A percentile compares a stretch with the other conserved stretches of the same genome.
phyloP scores from a whole-genome alignment of 1,140 invertebrate genomes.

The Contarinia nasturtii region DNA sequence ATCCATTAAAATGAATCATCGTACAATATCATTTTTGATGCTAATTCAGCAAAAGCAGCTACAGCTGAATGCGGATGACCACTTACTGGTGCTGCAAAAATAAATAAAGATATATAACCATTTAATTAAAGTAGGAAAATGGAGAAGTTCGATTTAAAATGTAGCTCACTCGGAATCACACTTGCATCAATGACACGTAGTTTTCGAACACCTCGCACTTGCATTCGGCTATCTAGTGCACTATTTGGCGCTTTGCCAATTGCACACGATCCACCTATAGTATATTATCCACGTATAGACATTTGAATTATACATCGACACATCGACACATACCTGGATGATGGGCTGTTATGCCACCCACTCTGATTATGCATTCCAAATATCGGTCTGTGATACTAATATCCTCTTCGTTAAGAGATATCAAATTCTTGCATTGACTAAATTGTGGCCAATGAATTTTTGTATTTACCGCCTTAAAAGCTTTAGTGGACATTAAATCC shows the following conservation, averaged over 20 bases:
- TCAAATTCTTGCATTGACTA: constrained; percentile 31
- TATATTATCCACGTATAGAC: constrained; percentile 12
- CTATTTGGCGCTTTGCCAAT: constrained; percentile 1
- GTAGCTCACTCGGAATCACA: constrained; percentile 30
- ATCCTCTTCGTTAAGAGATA: constrained; percentile 16
- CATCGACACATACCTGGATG: constrained; percentile 30
- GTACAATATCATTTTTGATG: constrained; percentile 33
- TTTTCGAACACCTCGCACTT: constrained; percentile 34
- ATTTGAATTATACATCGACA: constrained; percentile 25
- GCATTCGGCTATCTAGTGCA: constrained; percentile 6
- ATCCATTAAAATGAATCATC: not conserved
- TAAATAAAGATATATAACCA: too few species aligned
- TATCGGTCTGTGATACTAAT: constrained; percentile 29
- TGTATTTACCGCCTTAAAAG: constrained; percentile 38
- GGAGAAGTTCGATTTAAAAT: too few species aligned
- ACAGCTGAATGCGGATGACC: constrained; percentile 48
- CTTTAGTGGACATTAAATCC: constrained; percentile 28
- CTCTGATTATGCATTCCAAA: constrained; percentile 41
- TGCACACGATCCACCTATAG: constrained; percentile 8
- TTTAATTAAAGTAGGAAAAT: too few species aligned
- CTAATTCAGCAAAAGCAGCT: constrained; percentile 41
- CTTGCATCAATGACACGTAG: constrained; percentile 52
- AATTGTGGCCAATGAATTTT: constrained; percentile 40
- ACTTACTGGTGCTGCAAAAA: constrained; percentile 29
- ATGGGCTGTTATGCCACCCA: constrained; percentile 40